Percentiles rank a stretch among this genome's conserved stretches.
These are phyloP conservation scores for Odontamblyopus rebecca DNA, from an alignment of 2,797 vertebrate species.

Conservation along the genomic window DNA sequence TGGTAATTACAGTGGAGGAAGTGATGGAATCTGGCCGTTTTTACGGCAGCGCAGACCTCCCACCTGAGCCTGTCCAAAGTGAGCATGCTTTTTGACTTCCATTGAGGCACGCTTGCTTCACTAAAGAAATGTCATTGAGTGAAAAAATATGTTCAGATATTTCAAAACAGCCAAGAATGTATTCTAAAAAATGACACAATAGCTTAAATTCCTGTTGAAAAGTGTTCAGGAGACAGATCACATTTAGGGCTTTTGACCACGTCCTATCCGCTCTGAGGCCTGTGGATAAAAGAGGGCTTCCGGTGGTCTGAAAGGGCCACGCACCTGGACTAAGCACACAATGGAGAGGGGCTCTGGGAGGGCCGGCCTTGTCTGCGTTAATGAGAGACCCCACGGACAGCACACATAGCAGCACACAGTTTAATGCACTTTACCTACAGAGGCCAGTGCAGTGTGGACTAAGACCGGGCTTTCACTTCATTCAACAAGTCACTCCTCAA, in stretches of 20 bases:
- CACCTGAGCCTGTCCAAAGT: conserved; percentile 67
- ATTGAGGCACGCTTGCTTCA: conserved; percentile 49
- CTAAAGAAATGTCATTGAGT: conserved; percentile 35
- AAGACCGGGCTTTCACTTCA: conserved; percentile 44
- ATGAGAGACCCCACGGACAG: conserved; percentile 73
- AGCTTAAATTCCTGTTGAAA: conserved; percentile 39
- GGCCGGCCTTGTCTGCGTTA: conserved; percentile 70
- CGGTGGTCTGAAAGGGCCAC: conserved; percentile 70
- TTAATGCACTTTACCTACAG: conserved; percentile 42
- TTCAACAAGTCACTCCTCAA: conserved; percentile 39
- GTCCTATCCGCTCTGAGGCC: conserved; percentile 48
- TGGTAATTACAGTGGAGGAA: conserved; percentile 80
- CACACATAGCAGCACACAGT: conserved; percentile 62
- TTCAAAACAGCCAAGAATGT: conserved; percentile 12
- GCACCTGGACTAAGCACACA: conserved; percentile 78
- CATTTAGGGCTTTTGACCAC: conserved; percentile 56
- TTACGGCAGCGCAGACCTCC: conserved; percentile 70
- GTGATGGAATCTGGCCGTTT: conserved; percentile 79
- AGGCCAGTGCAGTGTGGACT: conserved; percentile 37
- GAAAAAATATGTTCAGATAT: conserved; percentile 48
- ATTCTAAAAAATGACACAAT: conserved; percentile 46
- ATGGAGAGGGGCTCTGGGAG: conserved; percentile 66
- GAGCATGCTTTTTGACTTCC: conserved; percentile 46
- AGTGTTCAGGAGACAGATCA: conserved; percentile 44
- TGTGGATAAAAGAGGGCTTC: conserved; percentile 63